Conservation (phyloP, 2,888 invertebrate species). For the Anthrax anthrax region DNA sequence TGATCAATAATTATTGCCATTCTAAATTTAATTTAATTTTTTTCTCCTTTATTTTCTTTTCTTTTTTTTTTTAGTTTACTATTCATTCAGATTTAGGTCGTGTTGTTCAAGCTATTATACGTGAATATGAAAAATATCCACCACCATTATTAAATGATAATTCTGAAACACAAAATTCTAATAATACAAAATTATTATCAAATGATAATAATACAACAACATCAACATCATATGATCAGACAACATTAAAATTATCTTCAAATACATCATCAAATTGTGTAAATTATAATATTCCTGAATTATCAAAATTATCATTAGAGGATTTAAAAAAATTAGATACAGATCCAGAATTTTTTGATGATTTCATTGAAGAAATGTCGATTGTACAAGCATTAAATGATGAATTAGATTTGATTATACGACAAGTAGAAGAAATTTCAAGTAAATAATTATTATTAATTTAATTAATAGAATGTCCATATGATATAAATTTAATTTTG, state of each 20-base stretch:
- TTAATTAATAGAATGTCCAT: no score
- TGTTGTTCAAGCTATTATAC: constrained; percentile 64
- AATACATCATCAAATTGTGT: background rate
- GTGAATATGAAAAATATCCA: constrained; percentile 58
- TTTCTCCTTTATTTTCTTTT: constrained; percentile 12
- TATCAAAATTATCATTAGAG: constrained; percentile 35
- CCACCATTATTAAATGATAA: constrained; percentile 32
- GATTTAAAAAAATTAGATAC: constrained; percentile 56
- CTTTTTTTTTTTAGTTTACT: constrained; percentile 41
- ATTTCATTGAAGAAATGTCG: constrained; percentile 54
- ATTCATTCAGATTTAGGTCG: constrained; percentile 66
- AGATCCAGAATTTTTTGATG: constrained; percentile 56
- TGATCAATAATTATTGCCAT: background rate
- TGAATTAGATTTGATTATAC: constrained; percentile 55
- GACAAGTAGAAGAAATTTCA: constrained; percentile 53
- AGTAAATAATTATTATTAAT: constrained; percentile 33
- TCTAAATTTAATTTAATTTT: background rate
- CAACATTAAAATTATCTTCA: constrained; percentile 14
- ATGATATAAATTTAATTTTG: background rate
- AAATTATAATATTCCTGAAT: constrained; percentile 25
- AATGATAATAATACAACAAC: background rate
- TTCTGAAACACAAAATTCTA: constrained; percentile 7
- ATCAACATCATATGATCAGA: constrained; percentile 30
- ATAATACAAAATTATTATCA: background rate
- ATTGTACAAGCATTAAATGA: constrained; percentile 51